Base-by-base conservation (phyloP, 2,113 vertebrate species). In the Rhombomys opimus region DNA sequence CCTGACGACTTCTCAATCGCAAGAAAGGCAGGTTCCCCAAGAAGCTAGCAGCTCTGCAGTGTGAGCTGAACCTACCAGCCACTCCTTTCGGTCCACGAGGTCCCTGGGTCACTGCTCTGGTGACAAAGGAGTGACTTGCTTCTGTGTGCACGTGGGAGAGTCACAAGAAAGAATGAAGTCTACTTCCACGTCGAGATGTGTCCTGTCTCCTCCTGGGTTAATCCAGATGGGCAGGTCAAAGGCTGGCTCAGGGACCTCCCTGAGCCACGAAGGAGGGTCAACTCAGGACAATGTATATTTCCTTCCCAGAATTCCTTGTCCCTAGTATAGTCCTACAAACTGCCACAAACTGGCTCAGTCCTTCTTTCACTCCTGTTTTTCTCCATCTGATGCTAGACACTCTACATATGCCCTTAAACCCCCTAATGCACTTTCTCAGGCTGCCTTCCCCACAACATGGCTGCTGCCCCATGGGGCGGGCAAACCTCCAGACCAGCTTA, bases 141-240 rank as follows among this genome's bases (percentile, higher is more conserved):
- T 52, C 65, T 8, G 1, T 41, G 15, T 14, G 0, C 0, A 13
- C 0, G 22, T 32, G n/a, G 25, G 0, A 81, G 32, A 81, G 17
- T n/a, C 32, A 35, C 14, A 25, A 32, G 52, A 10, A 32, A 78
- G 30, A 32, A 54, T 54, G 50, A 50, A 78, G 30, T 54, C 14
- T 30, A 15, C 46, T 32, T 52, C 27, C 46, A 78, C 27, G 76
- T 15, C 57, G 12, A 57, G 57, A 15, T 52, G 46, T 50, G 27
- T 52, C 25, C 46, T 52, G 23, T 30, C 50, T 54, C 50, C 30
- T 78, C 15, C 30, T 20, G 82, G 61, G 81, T 41, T 17, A 85
- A n/a, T 65, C 25, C 59, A 65, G 81, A 65, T 41, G 59, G n/a
- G 32, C 52, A n/a, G 32, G 52, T 57, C 4, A 20, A n/a, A 32